phyloP scores from a whole-genome alignment of 2,888 invertebrate genomes.

The Acleris cristana region DNA sequence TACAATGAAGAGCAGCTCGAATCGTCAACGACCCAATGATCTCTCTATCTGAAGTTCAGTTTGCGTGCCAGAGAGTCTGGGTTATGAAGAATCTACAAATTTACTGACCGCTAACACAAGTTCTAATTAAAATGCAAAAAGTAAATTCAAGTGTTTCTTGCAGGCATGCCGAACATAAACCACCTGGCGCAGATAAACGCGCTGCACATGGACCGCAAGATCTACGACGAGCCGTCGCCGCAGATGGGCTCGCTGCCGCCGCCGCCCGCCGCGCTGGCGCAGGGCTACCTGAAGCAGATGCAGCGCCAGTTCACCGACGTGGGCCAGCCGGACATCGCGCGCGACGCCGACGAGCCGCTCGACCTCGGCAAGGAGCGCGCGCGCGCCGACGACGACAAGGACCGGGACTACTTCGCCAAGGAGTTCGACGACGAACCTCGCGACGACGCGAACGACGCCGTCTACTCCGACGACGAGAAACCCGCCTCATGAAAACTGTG shows the following conservation, averaged over 20 bases:
- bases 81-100: too few species aligned
- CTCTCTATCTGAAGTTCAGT: too few species aligned
- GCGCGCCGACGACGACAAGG: constrained; percentile 78
- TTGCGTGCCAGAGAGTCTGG: too few species aligned
- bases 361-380: constrained; percentile 82
- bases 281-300: constrained; percentile 86
- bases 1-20: too few species aligned
- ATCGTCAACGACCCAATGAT: too few species aligned
- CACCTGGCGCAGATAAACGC: constrained; percentile 91
- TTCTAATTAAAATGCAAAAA: not conserved
- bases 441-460: constrained; percentile 70
- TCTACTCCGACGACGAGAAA: constrained; percentile 77
- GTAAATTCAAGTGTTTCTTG: constrained; percentile 42
- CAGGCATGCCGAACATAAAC: constrained; percentile 88
- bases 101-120: too few species aligned
- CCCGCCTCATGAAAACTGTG: constrained; percentile 66
- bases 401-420: constrained; percentile 65
- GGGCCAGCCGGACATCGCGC: constrained; percentile 82
- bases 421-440: constrained; percentile 67
- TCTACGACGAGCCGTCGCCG: constrained; percentile 84
- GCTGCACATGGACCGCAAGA: constrained; percentile 77
- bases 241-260: constrained; percentile 82
- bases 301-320: constrained; percentile 85
- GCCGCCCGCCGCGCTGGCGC: constrained; percentile 77
- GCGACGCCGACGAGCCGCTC: constrained; percentile 80